phyloP scores from a whole-genome alignment of 1,140 invertebrate species.

The Pseudomyrmex cubaensis region DNA sequence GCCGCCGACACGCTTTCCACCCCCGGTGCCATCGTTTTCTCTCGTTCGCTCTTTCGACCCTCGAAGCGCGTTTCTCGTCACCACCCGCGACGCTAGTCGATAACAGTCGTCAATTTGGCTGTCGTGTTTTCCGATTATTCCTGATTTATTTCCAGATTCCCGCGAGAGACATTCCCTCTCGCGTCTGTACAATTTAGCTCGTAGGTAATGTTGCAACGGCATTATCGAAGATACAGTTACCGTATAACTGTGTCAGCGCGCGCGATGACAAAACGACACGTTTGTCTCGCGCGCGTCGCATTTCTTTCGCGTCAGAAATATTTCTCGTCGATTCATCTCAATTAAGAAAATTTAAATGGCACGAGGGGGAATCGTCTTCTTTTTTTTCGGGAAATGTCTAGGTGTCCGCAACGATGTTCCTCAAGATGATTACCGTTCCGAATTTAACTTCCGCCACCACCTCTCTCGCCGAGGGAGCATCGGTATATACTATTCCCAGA shows the following conservation, averaged over 20 bases:
- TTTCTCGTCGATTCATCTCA: conserved; percentile 79
- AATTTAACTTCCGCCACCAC: conserved; percentile 60
- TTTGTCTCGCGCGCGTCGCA: background rate
- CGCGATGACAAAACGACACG: background rate
- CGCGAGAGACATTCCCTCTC: conserved; percentile 12
- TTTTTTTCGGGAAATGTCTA: conserved; percentile 32
- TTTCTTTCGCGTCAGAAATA: conserved; percentile 7
- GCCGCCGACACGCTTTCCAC: conserved; percentile 49
- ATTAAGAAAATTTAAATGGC: conserved; percentile 81
- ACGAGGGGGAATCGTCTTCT: conserved; percentile 41
- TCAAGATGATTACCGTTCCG: conserved; percentile 84
- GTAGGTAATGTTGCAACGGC: background rate
- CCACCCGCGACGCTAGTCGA: conserved; percentile 73
- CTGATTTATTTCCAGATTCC: conserved; percentile 64
- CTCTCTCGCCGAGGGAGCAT: conserved; percentile 16
- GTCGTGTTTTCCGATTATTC: conserved; percentile 78
- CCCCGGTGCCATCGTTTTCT: conserved; percentile 52
- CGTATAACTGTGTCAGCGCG: background rate
- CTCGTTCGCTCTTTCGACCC: conserved; percentile 51
- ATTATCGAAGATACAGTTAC: background rate
- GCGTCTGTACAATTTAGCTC: background rate
- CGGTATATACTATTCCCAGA: conserved; percentile 33
- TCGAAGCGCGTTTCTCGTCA: conserved; percentile 39
- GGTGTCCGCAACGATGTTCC: conserved; percentile 79
- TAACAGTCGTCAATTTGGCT: conserved; percentile 78